Percentiles rank a stretch among this genome's conserved stretches.
Evolutionary conservation across 2,113 vertebrate genomes (phyloP).

Genomic region (Forbesichthys papilliferus): DNA sequence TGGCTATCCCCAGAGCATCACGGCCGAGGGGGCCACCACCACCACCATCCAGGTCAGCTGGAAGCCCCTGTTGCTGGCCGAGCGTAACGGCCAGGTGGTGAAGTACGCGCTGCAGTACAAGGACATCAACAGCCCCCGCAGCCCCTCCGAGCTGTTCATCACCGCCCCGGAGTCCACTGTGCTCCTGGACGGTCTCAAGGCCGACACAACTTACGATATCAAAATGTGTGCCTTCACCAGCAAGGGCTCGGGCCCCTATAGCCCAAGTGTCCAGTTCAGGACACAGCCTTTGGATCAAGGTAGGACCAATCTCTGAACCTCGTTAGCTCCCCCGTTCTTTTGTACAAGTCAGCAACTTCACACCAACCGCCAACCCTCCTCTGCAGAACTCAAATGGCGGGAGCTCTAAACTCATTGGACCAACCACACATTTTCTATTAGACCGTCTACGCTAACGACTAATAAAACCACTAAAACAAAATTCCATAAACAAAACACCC

Average conservation of each 20-base stretch:
- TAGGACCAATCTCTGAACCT: conserved; percentile 90
- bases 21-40: conserved; percentile 87
- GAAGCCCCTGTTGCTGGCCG: conserved; percentile 87
- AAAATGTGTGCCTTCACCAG: conserved; percentile 99
- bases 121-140: conserved; percentile 96
- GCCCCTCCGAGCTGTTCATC: conserved; percentile 91
- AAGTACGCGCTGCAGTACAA: conserved; percentile 95
- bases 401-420: conserved; percentile 34
- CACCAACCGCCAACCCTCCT: background rate
- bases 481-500: conserved; percentile 11
- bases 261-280: conserved; percentile 99
- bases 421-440: conserved; percentile 40
- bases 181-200: conserved; percentile 91
- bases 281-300: conserved; percentile 99
- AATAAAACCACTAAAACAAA: conserved; percentile 57
- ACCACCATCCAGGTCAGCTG: conserved; percentile 92
- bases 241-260: conserved; percentile 99
- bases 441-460: conserved; percentile 27
- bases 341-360: conserved; percentile 25
- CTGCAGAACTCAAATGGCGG: conserved; percentile 34
- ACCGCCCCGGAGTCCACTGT: conserved; percentile 88
- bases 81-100: conserved; percentile 91
- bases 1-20: conserved; percentile 93
- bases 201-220: conserved; percentile 99
- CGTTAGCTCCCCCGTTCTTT: conserved; percentile 55